Conservation (phyloP, 1,140 invertebrate genomes). For the Cotesia chilonis region DNA sequence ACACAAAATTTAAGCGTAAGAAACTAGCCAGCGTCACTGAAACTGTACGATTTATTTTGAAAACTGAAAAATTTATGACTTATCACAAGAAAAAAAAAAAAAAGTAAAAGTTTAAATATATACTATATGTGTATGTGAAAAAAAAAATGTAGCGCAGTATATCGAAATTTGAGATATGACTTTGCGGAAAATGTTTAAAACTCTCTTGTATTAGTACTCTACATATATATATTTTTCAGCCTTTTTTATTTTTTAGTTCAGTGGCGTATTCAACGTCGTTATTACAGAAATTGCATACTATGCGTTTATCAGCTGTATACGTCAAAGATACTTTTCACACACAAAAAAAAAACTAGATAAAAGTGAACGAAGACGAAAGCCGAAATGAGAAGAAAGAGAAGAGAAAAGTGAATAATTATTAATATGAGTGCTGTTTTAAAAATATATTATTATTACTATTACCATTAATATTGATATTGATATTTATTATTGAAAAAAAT, state of each 20-base stretch:
- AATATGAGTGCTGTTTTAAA: neutral
- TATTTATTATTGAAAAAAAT: slow-evolving; percentile 1
- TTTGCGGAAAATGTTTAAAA: too few species aligned
- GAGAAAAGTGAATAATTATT: slow-evolving; percentile 28
- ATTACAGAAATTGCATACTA: slow-evolving; percentile 13
- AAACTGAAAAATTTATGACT: neutral
- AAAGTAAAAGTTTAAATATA: slow-evolving; percentile 1
- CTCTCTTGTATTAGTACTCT: too few species aligned
- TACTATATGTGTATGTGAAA: slow-evolving; percentile 13
- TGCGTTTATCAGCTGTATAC: slow-evolving; percentile 17
- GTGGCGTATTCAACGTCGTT: neutral
- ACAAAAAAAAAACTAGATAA: slow-evolving; percentile 14
- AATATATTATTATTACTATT: slow-evolving; percentile 6
- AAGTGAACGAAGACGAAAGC: neutral
- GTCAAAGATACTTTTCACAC: slow-evolving; percentile 6
- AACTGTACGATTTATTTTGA: neutral
- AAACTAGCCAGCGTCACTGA: slow-evolving; percentile 13
- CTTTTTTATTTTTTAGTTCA: slow-evolving; percentile 9
- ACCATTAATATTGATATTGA: too few species aligned
- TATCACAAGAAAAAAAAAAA: neutral
- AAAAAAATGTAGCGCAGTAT: too few species aligned
- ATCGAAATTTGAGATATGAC: too few species aligned
- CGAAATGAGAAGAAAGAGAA: slow-evolving; percentile 17
- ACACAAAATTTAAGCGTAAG: slow-evolving; percentile 38
- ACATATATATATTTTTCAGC: neutral